phyloP scores from a whole-genome alignment of 2,888 invertebrate genomes.

The Drosophila cracens region DNA sequence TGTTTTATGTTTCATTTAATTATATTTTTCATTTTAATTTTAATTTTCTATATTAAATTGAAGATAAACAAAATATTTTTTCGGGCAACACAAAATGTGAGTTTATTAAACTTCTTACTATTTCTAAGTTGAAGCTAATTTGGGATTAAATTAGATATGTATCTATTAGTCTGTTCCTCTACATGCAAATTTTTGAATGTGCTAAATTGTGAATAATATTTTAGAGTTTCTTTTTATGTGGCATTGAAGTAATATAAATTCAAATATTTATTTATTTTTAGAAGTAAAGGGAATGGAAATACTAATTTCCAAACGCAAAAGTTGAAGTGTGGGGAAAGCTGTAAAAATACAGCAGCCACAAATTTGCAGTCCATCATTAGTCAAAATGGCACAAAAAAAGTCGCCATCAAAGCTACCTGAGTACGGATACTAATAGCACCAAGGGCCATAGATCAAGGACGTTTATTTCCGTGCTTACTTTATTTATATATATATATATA shows the following conservation, averaged over 20 bases:
- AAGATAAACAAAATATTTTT: background rate
- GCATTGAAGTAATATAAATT: background rate
- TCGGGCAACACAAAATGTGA: background rate
- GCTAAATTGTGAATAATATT: background rate
- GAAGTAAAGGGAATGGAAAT: too few species aligned
- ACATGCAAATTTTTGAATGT: too few species aligned
- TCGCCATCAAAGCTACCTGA: conserved; percentile 23
- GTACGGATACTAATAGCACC: conserved; percentile 4
- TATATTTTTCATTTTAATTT: background rate
- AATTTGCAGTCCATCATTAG: conserved; percentile 37
- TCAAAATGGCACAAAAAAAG: conserved; percentile 17
- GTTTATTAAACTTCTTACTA: background rate
- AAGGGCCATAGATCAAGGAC: conserved; percentile 53
- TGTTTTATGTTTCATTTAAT: background rate
- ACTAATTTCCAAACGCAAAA: background rate
- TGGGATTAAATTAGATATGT: background rate
- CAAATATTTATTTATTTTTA: too few species aligned
- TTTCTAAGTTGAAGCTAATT: background rate
- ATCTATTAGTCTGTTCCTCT: background rate
- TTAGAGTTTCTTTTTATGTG: background rate
- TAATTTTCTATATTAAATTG: background rate
- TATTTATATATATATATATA: background rate
- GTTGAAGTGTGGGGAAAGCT: background rate
- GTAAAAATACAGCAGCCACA: background rate
- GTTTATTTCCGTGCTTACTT: conserved; percentile 17